These are phyloP conservation scores for Escarpia spicata DNA, from an alignment of 2,888 invertebrate genomes.

Conservation along the genomic window DNA sequence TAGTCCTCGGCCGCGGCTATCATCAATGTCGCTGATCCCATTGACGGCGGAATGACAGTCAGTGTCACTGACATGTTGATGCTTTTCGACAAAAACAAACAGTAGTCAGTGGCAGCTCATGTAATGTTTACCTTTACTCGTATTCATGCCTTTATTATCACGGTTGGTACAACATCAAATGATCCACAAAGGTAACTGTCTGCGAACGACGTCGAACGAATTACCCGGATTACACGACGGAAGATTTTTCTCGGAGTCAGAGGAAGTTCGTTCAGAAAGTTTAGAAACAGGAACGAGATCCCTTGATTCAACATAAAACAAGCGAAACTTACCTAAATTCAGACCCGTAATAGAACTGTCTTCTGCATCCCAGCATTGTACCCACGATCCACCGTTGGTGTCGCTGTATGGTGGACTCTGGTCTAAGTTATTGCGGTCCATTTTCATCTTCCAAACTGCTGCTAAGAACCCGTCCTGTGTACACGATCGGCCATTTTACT, in stretches of 20 bases:
- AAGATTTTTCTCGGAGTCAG: background rate
- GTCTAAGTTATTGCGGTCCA: conserved; percentile 16
- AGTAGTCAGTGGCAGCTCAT: background rate
- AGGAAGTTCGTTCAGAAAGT: background rate
- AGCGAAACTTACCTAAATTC: background rate
- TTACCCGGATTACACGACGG: background rate
- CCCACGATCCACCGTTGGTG: conserved; percentile 5
- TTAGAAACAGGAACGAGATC: background rate
- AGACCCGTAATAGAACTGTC: background rate
- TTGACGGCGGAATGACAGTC: background rate
- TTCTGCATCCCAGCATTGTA: background rate
- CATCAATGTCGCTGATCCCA: too few relatives aligned
- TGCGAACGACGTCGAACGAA: background rate
- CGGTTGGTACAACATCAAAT: background rate
- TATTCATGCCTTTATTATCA: background rate
- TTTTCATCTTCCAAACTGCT: conserved; percentile 13
- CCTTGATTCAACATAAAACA: background rate
- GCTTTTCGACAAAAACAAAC: background rate
- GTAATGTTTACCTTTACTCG: background rate
- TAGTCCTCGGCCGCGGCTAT: too few relatives aligned
- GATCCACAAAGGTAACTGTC: background rate
- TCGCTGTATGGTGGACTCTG: conserved; percentile 13
- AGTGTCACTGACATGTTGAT: background rate
- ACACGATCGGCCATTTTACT: background rate
- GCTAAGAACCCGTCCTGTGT: conserved; percentile 16